phyloP scores from a whole-genome alignment of 53 echinoderm and acorn worm genomes.

The Paracentrotus lividus region DNA sequence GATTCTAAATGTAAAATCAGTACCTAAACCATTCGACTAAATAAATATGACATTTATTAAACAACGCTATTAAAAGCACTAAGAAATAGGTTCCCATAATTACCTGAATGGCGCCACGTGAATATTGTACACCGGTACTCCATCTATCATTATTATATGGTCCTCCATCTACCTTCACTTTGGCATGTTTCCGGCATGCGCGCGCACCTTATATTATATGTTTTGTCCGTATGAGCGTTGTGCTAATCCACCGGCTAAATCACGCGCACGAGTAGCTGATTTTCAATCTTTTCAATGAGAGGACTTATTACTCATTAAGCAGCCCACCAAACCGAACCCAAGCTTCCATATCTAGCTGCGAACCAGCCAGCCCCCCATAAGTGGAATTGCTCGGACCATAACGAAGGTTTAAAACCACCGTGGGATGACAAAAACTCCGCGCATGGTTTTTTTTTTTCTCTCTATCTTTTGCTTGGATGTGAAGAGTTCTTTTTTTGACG shows the following conservation, averaged over 20 bases:
- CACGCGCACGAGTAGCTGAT: slow-evolving; percentile 53
- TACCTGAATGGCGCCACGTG: neutral
- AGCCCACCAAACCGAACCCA: neutral
- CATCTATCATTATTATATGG: neutral
- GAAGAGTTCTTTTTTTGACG: neutral
- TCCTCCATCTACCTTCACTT: neutral
- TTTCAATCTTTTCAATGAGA: slow-evolving; percentile 48
- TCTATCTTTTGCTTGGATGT: neutral
- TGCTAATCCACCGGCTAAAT: slow-evolving; percentile 44
- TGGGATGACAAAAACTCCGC: neutral
- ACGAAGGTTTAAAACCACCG: neutral
- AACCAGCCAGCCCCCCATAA: neutral
- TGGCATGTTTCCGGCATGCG: slow-evolving; percentile 27
- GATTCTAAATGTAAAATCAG: neutral
- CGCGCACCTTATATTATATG: slow-evolving; percentile 30
- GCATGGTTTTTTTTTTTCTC: neutral
- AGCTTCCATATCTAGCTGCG: neutral
- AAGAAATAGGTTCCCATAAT: neutral
- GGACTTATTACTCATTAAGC: slow-evolving; percentile 52
- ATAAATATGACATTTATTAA: no score
- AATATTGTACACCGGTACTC: neutral
- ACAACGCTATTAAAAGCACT: no score
- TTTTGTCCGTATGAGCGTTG: slow-evolving; percentile 39
- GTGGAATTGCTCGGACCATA: slow-evolving; percentile 29
- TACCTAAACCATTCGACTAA: no score